A percentile compares a stretch with the other conserved stretches of the same genome.
Conservation (phyloP, 1,140 invertebrate genomes). For the Orussus abietinus region DNA sequence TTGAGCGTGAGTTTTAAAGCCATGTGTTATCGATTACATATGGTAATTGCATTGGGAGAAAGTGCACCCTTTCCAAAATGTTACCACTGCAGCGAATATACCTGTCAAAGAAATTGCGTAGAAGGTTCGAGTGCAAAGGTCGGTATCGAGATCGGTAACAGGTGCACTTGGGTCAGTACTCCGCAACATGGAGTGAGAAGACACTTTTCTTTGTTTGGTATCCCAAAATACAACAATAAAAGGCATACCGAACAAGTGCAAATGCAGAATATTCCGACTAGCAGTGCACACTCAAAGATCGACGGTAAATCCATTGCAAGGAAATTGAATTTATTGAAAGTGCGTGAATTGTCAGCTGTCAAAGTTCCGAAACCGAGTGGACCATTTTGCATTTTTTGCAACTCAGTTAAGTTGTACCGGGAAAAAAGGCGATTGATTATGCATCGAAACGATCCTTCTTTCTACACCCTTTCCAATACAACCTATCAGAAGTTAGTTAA, state of each 20-base stretch:
- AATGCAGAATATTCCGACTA: slow-evolving; percentile 27
- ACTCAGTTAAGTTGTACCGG: slow-evolving; percentile 45
- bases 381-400: slow-evolving; percentile 50
- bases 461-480: slow-evolving; percentile 41
- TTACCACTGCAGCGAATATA: slow-evolving; percentile 49
- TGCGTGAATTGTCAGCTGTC: slow-evolving; percentile 36
- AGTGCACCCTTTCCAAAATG: slow-evolving; percentile 47
- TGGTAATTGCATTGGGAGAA: slow-evolving; percentile 45
- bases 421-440: slow-evolving; percentile 44
- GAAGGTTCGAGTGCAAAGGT: slow-evolving; percentile 49
- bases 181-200: slow-evolving; percentile 44
- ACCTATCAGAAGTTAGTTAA: slow-evolving; percentile 49
- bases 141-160: slow-evolving; percentile 54
- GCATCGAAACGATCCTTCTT: slow-evolving; percentile 38
- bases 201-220: slow-evolving; percentile 50
- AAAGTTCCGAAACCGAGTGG: slow-evolving; percentile 45
- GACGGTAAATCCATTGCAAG: slow-evolving; percentile 42
- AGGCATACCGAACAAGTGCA: slow-evolving; percentile 34
- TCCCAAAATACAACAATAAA: slow-evolving; percentile 49
- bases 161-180: slow-evolving; percentile 52
- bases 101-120: slow-evolving; percentile 50
- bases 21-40: slow-evolving; percentile 50
- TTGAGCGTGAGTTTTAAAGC: slow-evolving; percentile 49
- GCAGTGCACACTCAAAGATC: slow-evolving; percentile 35
- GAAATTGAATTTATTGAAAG: slow-evolving; percentile 40